Percentiles rank a stretch among this genome's conserved stretches.
Evolutionary conservation across 2,888 invertebrate species (phyloP).

Genomic region (Rhagophthalmus giganteus): DNA sequence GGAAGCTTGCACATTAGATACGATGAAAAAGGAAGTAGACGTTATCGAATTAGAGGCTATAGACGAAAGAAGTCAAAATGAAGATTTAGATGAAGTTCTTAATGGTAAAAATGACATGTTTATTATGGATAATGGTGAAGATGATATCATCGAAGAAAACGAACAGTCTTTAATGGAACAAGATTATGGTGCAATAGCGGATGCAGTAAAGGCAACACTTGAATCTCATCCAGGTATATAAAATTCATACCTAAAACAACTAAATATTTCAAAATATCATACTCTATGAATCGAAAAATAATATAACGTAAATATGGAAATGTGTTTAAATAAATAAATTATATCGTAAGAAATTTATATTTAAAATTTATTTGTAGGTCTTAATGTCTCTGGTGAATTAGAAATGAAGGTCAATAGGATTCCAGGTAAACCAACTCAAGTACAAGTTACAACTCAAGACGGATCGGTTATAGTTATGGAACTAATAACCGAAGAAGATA

Average conservation of each 20-base stretch:
- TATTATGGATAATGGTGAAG: constrained; percentile 33
- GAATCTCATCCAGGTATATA: constrained; percentile 49
- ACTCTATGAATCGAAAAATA: background rate
- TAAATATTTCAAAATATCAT: background rate
- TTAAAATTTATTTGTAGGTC: constrained; percentile 37
- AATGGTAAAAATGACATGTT: constrained; percentile 17
- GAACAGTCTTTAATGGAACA: constrained; percentile 46
- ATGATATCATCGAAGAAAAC: constrained; percentile 31
- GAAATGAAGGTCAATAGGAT: constrained; percentile 52
- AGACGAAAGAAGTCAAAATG: constrained; percentile 33
- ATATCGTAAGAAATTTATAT: too few relatives aligned
- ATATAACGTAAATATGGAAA: too few relatives aligned
- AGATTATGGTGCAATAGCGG: constrained; percentile 53
- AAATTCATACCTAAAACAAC: too few relatives aligned
- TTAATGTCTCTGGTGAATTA: constrained; percentile 49
- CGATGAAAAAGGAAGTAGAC: constrained; percentile 45
- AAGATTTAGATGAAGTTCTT: constrained; percentile 13
- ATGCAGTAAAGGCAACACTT: constrained; percentile 54
- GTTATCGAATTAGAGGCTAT: constrained; percentile 34
- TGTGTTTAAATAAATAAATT: too few relatives aligned
- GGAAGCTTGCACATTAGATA: constrained; percentile 52
- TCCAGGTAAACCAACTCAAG: constrained; percentile 51
- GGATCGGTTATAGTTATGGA: constrained; percentile 58
- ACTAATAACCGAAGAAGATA: constrained; percentile 51
- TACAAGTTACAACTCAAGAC: constrained; percentile 56